Conservation (phyloP, 2,113 vertebrate species). For the Rhinolophus sinicus region DNA sequence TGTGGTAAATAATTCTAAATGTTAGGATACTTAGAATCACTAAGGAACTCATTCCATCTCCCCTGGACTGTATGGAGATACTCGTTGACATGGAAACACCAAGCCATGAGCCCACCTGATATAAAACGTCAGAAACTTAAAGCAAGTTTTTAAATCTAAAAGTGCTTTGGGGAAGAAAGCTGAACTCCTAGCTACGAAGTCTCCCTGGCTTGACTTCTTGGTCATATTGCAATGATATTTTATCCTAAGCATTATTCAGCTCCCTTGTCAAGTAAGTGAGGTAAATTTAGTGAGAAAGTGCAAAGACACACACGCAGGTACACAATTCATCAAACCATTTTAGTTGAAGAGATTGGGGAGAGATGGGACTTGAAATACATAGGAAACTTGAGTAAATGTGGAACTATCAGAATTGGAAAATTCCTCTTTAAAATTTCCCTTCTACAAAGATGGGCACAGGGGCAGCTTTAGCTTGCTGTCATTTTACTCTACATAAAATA, state of each 20-base stretch:
- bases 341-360: background rate
- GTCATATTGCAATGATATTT: background rate
- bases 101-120: background rate
- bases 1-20: background rate
- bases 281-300: background rate
- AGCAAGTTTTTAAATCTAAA: background rate
- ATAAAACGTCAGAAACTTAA: background rate
- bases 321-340: background rate
- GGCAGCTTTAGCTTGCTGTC: background rate
- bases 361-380: background rate
- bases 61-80: background rate
- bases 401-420: background rate
- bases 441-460: background rate
- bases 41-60: background rate
- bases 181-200: background rate
- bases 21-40: background rate
- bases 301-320: background rate
- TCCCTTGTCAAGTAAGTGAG: background rate
- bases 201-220: background rate
- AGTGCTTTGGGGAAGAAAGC: background rate
- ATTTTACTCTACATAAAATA: background rate
- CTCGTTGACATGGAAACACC: background rate
- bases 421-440: background rate
- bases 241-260: constrained; percentile 1
- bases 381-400: background rate